Evolutionary conservation across 2,888 invertebrate species (phyloP), one percentile per base, ranked within the genome.

Genomic region (Plebejus melissa): DNA sequence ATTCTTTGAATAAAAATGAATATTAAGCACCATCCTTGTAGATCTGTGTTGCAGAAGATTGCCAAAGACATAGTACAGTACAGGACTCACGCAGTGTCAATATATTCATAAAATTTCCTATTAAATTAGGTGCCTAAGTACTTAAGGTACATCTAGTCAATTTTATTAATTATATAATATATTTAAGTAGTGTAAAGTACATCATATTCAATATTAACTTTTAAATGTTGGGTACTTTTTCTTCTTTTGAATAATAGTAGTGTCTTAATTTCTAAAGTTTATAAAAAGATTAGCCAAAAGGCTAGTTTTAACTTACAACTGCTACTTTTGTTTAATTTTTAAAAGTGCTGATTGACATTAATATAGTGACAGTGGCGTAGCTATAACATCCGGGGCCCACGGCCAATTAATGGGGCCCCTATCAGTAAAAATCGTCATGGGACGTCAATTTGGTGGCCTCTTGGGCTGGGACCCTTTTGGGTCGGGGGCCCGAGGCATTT

Each of bases 71-170:
- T 75, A n/a, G 58, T 69, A 75, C 69, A 75, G n/a, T 57, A 71
- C 32, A 57, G 50, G 54, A 70, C 54, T 75, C 69, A 32, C 69
- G 50, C 46, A 74, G 50, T 69, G 54, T 54, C 69, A 74, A 74
- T 70, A 54, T 28, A 54, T 71, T 71, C 41, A 72, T 72, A 46
- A 65, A 50, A 50, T 71, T 36, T 71, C 41, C 72, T 72, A 72
- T 54, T 69, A 57, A 50, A 54, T 82, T 83, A 86, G 85, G 80
- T 84, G 83, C 82, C 82, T 87, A 84, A 84, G 86, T 85, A 87
- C 84, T 83, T 84, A 74, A 46, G 70, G 70, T 58, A 76, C 82
- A 84, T 90, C 90, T 91, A 91, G 90, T 91, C 91, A 91, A 90
- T 90, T 89, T 88, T 78, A 82, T 79, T 72, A 50, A 50, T 46